Evolutionary conservation across 2,888 invertebrate genomes (phyloP), one percentile per base, ranked within the genome.

Genomic region (Epistrophe eligans): DNA sequence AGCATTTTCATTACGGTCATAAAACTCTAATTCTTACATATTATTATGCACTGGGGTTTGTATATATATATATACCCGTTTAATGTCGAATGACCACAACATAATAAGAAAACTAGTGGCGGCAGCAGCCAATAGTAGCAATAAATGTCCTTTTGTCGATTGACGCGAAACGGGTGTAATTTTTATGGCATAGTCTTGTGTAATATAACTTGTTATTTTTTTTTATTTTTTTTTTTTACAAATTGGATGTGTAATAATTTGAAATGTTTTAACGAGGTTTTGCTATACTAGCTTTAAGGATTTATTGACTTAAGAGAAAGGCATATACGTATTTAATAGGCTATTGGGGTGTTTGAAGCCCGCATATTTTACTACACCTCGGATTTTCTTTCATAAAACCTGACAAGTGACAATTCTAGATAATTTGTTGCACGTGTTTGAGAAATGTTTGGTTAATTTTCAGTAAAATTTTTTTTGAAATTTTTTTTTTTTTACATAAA

Each of bases 11-110:
- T 76, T 64, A 40, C 71, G 28, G 4, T 50, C 57, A 60, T 84
- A 84, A 84, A 84, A 64, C 57, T n/a, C 58, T 48, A 38, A 17
- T 72, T 66, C 17, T 66, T 66, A 76, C 64, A 66, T 66, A n/a
- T 45, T 19, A 55, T 13, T 62, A 24, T 17, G 5, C 43, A n/a
- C n/a, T 10, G 24, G 15, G 28, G 15, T 13, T 24, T 24, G 24
- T 3, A 24, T 24, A 19, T 3, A n/a, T 1, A 4, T 32, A 35
- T 15, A 10, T 13, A 32, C 40, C 28, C 50, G 60, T 60, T 45
- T 55, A 11, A n/a, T 64, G 62, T 35, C 32, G 55, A 40, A 58
- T 58, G 58, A 58, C 35, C 35, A 58, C 11, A 2, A 58, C 11
- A 24, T 24, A 24, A 17, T 11, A 35, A 17, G 15, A 45, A 48